Evolutionary conservation across 1,140 invertebrate species (phyloP).

Genomic region (Propsilocerus akamusi): DNA sequence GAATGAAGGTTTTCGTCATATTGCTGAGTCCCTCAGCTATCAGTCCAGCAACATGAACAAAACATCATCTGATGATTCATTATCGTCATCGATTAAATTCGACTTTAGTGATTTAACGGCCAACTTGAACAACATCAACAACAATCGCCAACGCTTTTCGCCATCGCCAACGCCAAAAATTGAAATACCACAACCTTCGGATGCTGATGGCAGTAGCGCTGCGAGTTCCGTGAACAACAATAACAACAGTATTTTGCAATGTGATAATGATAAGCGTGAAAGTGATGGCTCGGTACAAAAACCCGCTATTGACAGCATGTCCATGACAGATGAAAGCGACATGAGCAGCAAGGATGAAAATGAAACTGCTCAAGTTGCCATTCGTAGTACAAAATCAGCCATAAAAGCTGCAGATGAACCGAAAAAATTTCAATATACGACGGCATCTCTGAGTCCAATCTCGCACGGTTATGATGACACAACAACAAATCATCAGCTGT

Average conservation of each 20-base stretch:
- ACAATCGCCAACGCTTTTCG: background rate
- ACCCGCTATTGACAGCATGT: background rate
- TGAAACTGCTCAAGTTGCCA: background rate
- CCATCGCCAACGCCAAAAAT: background rate
- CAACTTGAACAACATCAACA: background rate
- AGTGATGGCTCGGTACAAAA: background rate
- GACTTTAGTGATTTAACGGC: constrained; percentile 3
- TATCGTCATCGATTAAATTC: constrained; percentile 13
- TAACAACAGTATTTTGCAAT: background rate
- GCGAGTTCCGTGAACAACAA: background rate
- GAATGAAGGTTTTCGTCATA: constrained; percentile 49
- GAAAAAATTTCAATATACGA: background rate
- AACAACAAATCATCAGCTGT: background rate
- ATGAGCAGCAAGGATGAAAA: background rate
- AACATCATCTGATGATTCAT: constrained; percentile 6
- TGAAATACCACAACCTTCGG: background rate
- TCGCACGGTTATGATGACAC: background rate
- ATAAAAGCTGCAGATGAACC: background rate
- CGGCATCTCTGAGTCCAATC: background rate
- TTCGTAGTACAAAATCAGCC: background rate
- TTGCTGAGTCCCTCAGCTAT: constrained; percentile 51
- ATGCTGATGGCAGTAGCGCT: background rate
- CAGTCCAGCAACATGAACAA: constrained; percentile 26
- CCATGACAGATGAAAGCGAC: background rate
- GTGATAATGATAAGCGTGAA: background rate